phyloP scores from a whole-genome alignment of 1,140 invertebrate genomes.

The Nautilus pompilius region DNA sequence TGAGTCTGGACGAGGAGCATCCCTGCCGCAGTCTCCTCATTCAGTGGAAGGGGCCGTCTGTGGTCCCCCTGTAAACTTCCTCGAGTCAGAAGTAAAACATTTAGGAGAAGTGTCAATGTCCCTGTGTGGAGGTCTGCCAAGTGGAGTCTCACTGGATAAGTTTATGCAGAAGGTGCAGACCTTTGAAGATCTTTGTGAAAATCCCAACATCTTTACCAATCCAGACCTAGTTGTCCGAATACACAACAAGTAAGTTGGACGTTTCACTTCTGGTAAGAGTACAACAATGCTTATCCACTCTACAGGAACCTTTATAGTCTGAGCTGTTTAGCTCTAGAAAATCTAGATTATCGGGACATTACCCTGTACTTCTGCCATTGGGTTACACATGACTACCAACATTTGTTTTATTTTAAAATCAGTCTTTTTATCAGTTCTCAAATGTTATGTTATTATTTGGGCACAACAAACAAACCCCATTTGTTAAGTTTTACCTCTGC shows the following conservation, averaged over 20 bases:
- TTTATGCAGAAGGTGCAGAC: conserved; percentile 75
- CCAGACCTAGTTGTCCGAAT: conserved; percentile 85
- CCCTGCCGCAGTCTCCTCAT: conserved; percentile 87
- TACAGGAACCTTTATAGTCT: too few relatives aligned
- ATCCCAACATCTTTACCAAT: conserved; percentile 72
- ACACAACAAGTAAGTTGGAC: conserved; percentile 69
- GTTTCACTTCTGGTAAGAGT: not conserved
- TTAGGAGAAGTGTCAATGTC: conserved; percentile 61
- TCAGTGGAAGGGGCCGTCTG: conserved; percentile 73
- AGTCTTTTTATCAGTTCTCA: too few relatives aligned
- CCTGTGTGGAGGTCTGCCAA: conserved; percentile 70
- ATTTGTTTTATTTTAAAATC: too few relatives aligned
- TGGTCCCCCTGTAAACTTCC: conserved; percentile 36
- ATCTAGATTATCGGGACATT: too few relatives aligned
- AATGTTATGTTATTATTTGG: too few relatives aligned
- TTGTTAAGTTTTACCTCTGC: too few relatives aligned
- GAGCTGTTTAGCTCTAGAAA: too few relatives aligned
- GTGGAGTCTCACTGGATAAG: conserved; percentile 60
- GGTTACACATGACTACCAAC: too few relatives aligned
- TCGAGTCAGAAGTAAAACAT: conserved; percentile 53
- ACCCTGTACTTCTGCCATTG: too few relatives aligned
- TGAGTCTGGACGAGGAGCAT: conserved; percentile 92
- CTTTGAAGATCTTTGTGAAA: conserved; percentile 78
- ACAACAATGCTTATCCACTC: too few relatives aligned
- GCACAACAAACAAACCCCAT: too few relatives aligned